Conservation (phyloP, 2,888 invertebrate species). For the Dastarcus helophoroides region DNA sequence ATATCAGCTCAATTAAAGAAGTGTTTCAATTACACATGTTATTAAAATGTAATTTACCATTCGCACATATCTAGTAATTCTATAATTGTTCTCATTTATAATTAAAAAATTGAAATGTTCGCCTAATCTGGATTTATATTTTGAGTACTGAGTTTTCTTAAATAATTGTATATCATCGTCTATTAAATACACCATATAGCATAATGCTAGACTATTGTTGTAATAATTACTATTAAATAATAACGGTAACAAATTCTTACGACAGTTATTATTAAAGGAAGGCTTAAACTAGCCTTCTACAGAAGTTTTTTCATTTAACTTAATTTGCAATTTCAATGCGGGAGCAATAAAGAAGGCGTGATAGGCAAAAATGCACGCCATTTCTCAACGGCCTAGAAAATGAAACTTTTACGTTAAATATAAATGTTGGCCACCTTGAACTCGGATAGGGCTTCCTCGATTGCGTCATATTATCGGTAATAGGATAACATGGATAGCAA, state of each 20-base stretch:
- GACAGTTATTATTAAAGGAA: slow-evolving; percentile 10
- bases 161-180: no score
- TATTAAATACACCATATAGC: no score
- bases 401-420: slow-evolving; percentile 20
- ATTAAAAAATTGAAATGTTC: no score
- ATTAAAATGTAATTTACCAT: no score
- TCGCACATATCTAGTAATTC: no score
- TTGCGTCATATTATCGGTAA: slow-evolving; percentile 13
- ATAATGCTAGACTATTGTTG: not conserved
- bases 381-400: slow-evolving; percentile 24
- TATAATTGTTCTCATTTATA: no score
- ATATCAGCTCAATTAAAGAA: no score
- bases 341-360: not conserved
- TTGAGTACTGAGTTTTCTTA: no score
- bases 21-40: no score
- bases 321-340: slow-evolving; percentile 8
- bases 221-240: slow-evolving; percentile 15
- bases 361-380: slow-evolving; percentile 16
- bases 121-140: no score
- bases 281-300: slow-evolving; percentile 17
- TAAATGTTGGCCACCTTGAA: slow-evolving; percentile 27
- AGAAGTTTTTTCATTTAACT: slow-evolving; percentile 1
- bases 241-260: slow-evolving; percentile 19
- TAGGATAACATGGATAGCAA: slow-evolving; percentile 2
- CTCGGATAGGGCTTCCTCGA: slow-evolving; percentile 20